Evolutionary conservation across 2,888 invertebrate species (phyloP).

Genomic region (Rhimphoctona megacephalus): DNA sequence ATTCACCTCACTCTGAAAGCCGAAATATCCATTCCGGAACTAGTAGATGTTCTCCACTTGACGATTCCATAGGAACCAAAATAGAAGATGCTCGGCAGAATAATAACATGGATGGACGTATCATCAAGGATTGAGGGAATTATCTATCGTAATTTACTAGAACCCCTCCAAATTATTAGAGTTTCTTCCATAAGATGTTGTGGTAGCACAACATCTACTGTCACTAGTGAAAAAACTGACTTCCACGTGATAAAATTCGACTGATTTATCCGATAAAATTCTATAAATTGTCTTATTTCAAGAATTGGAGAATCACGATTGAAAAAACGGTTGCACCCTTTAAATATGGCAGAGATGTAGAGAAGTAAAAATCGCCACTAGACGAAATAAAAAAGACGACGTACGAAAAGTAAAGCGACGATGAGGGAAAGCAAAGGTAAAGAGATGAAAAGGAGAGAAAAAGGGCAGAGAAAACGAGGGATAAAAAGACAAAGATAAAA

Average conservation of each 20-base stretch:
- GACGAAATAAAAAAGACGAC: too few relatives aligned
- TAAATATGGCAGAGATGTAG: neutral
- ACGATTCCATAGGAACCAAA: neutral
- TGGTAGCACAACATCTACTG: too few relatives aligned
- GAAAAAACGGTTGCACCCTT: neutral
- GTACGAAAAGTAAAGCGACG: neutral
- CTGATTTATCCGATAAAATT: neutral
- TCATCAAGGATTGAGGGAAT: too few relatives aligned
- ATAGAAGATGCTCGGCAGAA: neutral
- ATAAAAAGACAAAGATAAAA: neutral
- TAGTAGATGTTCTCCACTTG: neutral
- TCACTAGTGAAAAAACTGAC: neutral
- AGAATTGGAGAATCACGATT: too few relatives aligned
- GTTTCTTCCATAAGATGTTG: neutral
- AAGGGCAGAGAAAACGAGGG: neutral
- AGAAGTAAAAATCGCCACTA: neutral
- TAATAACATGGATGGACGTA: neutral
- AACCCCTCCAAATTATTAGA: neutral
- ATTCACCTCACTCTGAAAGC: conserved; percentile 59
- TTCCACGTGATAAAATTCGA: neutral
- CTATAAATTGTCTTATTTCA: neutral
- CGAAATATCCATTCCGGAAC: conserved; percentile 37
- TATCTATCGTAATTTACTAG: too few relatives aligned
- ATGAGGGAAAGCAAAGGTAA: neutral
- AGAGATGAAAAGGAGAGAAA: neutral